These are phyloP conservation scores for Macrosteles quadrilineatus DNA, from an alignment of 1,140 invertebrate species.

Conservation along the genomic window DNA sequence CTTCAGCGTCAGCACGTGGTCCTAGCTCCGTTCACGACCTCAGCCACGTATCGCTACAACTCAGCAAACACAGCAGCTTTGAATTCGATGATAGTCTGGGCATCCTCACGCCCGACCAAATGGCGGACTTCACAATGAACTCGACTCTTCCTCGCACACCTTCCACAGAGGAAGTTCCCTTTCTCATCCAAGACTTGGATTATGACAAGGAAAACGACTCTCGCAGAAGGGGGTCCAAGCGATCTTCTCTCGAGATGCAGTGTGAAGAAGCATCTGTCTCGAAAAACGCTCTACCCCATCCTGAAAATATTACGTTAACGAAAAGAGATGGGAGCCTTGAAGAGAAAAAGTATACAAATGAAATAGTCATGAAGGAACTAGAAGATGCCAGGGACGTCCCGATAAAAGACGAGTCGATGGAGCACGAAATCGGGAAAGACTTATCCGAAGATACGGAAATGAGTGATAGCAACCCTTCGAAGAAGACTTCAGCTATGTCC, in stretches of 20 bases:
- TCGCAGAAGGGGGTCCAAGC: background rate
- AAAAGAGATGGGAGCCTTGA: background rate
- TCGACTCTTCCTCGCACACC: background rate
- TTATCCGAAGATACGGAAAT: slow-evolving; percentile 34
- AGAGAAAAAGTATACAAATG: background rate
- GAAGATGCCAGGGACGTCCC: slow-evolving; percentile 24
- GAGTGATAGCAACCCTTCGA: slow-evolving; percentile 34
- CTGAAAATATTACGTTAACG: background rate
- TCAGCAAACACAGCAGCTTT: slow-evolving; percentile 73
- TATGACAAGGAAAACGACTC: slow-evolving; percentile 7
- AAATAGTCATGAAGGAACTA: slow-evolving; percentile 17
- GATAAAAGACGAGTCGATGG: slow-evolving; percentile 11
- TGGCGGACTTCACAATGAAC: slow-evolving; percentile 63
- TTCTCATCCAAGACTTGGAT: slow-evolving; percentile 18
- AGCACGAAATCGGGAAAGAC: slow-evolving; percentile 24
- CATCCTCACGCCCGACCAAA: slow-evolving; percentile 83
- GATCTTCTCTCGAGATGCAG: slow-evolving; percentile 30
- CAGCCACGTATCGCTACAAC: slow-evolving; percentile 6
- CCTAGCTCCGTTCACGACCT: background rate
- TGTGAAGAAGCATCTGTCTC: slow-evolving; percentile 12
- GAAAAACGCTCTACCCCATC: background rate
- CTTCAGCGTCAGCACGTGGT: slow-evolving; percentile 40
- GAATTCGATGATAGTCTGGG: slow-evolving; percentile 78
- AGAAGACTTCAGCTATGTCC: slow-evolving; percentile 28
- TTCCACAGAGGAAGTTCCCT: slow-evolving; percentile 16